phyloP scores from a whole-genome alignment of 2,888 invertebrate species.

The Temnothorax unifasciatus region DNA sequence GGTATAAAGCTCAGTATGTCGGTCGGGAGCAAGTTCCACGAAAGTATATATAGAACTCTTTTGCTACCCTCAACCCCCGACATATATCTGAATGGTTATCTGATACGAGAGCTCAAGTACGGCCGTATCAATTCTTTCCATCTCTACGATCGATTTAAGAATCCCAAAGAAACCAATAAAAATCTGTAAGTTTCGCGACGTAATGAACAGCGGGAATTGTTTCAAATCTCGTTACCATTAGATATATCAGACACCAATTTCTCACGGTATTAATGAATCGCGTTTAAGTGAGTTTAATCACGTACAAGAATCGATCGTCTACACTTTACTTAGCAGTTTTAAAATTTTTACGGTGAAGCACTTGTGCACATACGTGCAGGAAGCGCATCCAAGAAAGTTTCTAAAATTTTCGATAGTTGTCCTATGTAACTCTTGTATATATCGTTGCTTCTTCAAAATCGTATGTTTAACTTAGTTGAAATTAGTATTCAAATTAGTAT shows the following conservation, averaged over 20 bases:
- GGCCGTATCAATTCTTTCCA: slow-evolving; percentile 79
- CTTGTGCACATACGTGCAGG: background rate
- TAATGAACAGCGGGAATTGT: slow-evolving; percentile 60
- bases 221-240: slow-evolving; percentile 26
- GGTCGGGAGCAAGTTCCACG: slow-evolving; percentile 72
- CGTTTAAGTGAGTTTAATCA: slow-evolving; percentile 5
- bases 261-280: slow-evolving; percentile 16
- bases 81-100: slow-evolving; percentile 79
- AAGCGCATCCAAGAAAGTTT: background rate
- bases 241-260: background rate
- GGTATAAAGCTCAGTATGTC: slow-evolving; percentile 60
- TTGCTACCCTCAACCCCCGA: slow-evolving; percentile 73
- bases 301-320: background rate
- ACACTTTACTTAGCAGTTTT: background rate
- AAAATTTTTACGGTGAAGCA: background rate
- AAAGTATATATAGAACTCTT: slow-evolving; percentile 74
- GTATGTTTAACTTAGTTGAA: background rate
- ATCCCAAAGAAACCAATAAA: slow-evolving; percentile 72
- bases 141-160: slow-evolving; percentile 79
- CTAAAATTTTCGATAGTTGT: background rate
- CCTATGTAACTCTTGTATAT: background rate
- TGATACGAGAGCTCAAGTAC: slow-evolving; percentile 78
- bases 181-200: slow-evolving; percentile 64
- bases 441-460: background rate
- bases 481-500: background rate